Evolutionary conservation across 2,888 invertebrate genomes (phyloP).

Genomic region (Nebria brevicollis): DNA sequence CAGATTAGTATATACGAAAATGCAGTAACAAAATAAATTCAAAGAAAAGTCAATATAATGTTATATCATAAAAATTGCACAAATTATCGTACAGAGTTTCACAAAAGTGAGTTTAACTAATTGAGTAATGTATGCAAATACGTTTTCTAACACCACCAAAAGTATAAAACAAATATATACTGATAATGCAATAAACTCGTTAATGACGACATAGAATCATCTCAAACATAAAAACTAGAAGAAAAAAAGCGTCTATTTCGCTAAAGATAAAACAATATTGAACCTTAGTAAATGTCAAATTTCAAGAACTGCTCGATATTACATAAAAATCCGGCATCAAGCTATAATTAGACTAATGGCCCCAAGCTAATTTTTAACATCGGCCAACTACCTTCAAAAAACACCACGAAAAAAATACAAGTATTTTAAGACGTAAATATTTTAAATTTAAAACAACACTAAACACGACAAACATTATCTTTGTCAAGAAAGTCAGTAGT

Average conservation of each 20-base stretch:
- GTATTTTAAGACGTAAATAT: not conserved
- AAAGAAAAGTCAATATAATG: no score
- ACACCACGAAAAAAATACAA: not conserved
- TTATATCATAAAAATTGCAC: no score
- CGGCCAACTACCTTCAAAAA: not conserved
- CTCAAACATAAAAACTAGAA: not conserved
- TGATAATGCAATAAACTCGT: no score
- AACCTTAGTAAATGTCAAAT: not conserved
- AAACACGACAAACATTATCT: not conserved
- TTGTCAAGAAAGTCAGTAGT: constrained; percentile 22
- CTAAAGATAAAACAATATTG: not conserved
- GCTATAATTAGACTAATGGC: not conserved
- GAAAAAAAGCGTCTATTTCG: not conserved
- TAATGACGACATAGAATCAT: no score
- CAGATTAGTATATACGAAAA: no score
- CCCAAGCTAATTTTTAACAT: not conserved
- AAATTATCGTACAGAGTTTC: no score
- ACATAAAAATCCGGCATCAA: not conserved
- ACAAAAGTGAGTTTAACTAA: no score
- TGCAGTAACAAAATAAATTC: no score
- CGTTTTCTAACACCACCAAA: no score
- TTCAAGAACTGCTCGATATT: not conserved
- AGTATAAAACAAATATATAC: no score
- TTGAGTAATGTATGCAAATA: no score
- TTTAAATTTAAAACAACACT: not conserved